Conservation (phyloP, 92 coral and sea anemone genomes). For the Actinostola sp. region DNA sequence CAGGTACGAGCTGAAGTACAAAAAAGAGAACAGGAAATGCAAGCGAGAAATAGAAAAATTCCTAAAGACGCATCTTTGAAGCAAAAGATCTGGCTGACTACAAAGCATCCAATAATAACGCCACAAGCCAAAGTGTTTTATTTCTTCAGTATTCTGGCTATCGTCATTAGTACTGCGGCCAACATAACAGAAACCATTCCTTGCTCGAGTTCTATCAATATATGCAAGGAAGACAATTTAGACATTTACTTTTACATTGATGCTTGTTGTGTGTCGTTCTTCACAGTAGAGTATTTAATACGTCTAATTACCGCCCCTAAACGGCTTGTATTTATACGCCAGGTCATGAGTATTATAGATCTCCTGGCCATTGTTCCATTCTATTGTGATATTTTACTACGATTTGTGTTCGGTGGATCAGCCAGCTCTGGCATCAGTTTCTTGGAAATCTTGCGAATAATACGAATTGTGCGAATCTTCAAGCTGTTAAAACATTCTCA, state of each 20-base stretch:
- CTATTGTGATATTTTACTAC: constrained; percentile 59
- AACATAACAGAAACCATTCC: constrained; percentile 72
- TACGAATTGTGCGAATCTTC: constrained; percentile 76
- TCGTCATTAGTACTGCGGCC: constrained; percentile 63
- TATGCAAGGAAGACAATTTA: constrained; percentile 67
- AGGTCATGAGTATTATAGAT: constrained; percentile 76
- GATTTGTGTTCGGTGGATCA: constrained; percentile 20
- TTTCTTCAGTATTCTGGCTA: constrained; percentile 59
- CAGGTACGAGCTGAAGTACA: constrained; percentile 33
- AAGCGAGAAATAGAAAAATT: constrained; percentile 8
- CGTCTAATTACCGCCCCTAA: constrained; percentile 59
- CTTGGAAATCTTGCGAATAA: constrained; percentile 62
- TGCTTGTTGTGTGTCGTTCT: constrained; percentile 66
- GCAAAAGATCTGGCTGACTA: constrained; percentile 61
- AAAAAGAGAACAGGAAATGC: constrained; percentile 34
- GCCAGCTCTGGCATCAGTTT: constrained; percentile 60
- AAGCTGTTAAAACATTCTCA: constrained; percentile 77
- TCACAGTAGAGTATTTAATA: constrained; percentile 66
- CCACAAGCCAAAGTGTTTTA: constrained; percentile 55
- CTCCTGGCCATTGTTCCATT: constrained; percentile 75
- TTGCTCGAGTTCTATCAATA: constrained; percentile 33
- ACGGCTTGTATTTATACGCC: constrained; percentile 49
- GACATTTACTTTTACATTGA: constrained; percentile 64
- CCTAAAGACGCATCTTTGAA: constrained; percentile 45
- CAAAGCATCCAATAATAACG: constrained; percentile 64